A percentile compares a stretch with the other conserved stretches of the same genome.
Conservation (phyloP, 2,113 vertebrate genomes). For the Terrapene triunguis region DNA sequence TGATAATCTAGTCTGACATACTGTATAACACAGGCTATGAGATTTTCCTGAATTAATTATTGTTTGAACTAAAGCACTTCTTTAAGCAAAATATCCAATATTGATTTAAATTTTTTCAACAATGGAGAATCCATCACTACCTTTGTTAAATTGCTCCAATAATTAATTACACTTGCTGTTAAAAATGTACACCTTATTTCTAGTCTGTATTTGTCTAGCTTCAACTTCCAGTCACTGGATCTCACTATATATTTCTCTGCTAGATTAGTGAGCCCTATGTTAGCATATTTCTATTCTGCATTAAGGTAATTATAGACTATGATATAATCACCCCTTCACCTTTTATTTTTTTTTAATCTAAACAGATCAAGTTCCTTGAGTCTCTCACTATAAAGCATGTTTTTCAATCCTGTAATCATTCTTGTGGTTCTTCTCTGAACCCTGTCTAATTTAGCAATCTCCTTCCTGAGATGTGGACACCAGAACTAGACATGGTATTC, state of each 20-base stretch:
- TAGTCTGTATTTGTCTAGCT: neutral
- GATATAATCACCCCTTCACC: neutral
- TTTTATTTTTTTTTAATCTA: neutral
- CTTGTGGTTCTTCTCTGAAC: neutral
- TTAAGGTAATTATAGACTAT: neutral
- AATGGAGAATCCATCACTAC: neutral
- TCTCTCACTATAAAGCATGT: neutral
- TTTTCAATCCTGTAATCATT: neutral
- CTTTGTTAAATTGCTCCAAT: neutral
- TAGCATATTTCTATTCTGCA: neutral
- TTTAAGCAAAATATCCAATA: neutral
- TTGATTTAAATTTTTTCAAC: neutral
- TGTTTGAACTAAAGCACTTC: neutral
- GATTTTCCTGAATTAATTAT: neutral
- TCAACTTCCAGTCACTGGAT: neutral
- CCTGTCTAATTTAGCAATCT: neutral
- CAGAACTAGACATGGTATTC: neutral
- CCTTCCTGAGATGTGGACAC: neutral
- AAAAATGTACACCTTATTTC: neutral
- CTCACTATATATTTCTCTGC: neutral
- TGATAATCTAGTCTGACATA: fast-evolving
- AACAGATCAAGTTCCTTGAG: neutral
- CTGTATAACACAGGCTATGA: neutral
- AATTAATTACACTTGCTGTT: neutral
- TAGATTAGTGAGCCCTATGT: neutral